Percentiles rank a stretch among this genome's conserved stretches.
Evolutionary conservation across 2,113 vertebrate genomes (phyloP).

Genomic region (Indri indri): DNA sequence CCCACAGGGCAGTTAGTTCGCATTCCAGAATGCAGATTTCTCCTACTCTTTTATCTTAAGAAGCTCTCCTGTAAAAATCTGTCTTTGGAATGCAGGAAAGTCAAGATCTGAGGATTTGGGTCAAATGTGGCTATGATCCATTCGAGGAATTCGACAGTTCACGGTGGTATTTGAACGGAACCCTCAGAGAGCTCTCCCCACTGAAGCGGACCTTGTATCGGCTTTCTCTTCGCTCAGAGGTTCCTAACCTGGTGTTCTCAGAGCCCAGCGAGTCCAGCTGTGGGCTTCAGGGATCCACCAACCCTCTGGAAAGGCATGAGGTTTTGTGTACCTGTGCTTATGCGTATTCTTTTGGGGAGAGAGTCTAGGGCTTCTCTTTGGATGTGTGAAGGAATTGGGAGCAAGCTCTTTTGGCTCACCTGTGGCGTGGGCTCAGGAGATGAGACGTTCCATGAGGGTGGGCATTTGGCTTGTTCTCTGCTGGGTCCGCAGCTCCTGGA

Average conservation of each 20-base stretch:
- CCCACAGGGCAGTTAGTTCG: constrained; percentile 49
- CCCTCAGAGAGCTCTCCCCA: neutral
- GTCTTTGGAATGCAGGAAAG: constrained; percentile 53
- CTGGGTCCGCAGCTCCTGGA: neutral
- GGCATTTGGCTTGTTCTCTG: neutral
- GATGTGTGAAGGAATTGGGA: neutral
- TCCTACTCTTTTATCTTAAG: constrained; percentile 61
- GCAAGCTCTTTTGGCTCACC: neutral
- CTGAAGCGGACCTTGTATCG: neutral
- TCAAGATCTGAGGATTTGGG: constrained; percentile 48
- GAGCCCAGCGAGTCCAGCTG: neutral
- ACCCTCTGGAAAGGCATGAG: neutral
- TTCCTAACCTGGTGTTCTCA: neutral
- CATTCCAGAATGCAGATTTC: constrained; percentile 54
- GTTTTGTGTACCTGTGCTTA: neutral
- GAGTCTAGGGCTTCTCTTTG: neutral
- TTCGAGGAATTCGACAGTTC: neutral
- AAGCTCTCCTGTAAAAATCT: constrained; percentile 4
- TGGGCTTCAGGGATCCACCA: neutral
- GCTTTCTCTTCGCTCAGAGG: neutral
- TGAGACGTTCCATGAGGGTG: neutral
- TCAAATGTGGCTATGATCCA: neutral
- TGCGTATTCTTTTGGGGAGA: neutral
- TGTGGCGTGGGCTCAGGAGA: neutral
- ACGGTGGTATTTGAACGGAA: neutral